These are phyloP conservation scores for Alouatta palliata DNA, from an alignment of 2,113 vertebrate genomes.

Conservation along the genomic window DNA sequence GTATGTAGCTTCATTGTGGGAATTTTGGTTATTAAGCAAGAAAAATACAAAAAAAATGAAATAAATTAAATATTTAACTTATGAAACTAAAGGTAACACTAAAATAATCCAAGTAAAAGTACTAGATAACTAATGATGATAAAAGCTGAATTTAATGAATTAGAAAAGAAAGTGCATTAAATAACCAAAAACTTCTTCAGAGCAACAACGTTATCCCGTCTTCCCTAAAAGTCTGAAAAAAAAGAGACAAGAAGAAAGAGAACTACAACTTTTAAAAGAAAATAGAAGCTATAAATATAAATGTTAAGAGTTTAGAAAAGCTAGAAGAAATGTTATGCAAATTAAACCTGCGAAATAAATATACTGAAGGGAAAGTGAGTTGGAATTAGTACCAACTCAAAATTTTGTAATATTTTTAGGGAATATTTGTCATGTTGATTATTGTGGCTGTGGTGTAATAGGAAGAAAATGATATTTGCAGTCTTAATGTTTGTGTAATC, in stretches of 20 bases:
- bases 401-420: neutral
- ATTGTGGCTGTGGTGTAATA: neutral
- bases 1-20: neutral
- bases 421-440: neutral
- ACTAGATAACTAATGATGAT: neutral
- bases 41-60: neutral
- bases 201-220: neutral
- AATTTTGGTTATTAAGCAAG: neutral
- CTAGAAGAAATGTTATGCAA: neutral
- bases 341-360: neutral
- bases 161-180: slow-evolving; percentile 25
- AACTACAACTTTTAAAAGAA: neutral
- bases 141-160: neutral
- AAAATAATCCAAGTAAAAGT: neutral
- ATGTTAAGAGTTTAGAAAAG: neutral
- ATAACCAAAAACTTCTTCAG: neutral
- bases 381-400: neutral
- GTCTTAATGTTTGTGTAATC: neutral
- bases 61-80: neutral
- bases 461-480: neutral
- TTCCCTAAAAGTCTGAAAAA: neutral
- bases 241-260: neutral
- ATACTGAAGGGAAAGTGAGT: neutral
- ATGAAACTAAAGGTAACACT: neutral
- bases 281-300: neutral